Base-by-base conservation (phyloP, 2,888 invertebrate genomes). In the Saturnia japonica region DNA sequence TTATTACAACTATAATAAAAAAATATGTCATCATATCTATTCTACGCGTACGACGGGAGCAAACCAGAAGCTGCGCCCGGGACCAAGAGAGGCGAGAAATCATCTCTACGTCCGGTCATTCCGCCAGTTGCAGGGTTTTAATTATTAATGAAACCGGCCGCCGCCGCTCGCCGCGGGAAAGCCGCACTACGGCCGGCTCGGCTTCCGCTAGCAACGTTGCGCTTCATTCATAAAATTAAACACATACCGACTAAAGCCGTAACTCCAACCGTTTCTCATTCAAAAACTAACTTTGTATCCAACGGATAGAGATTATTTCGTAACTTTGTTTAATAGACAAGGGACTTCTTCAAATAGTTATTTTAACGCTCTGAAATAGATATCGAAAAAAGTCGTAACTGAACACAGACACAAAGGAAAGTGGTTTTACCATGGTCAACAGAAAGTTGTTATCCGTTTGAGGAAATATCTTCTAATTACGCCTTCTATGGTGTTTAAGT, bases 111-210 rank as follows among this genome's bases (percentile, higher is more conserved):
- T 93, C 94, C 94, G 93, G 93, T 82, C 91, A 91, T 91, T 92
- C 91, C 87, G 88, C 87, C 85, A 88, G 88, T 91, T 87, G 91
- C 88, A 82, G 88, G 83, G 87, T 91, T 94, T 93, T 93, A 93
- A 93, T 93, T 93, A 93, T 94, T 93, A 93, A 94, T 93, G 94
- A 93, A 93, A 93, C 93, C 89, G 88, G 84, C 87, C 28, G 57
- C 57, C 43, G 43, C 43, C 54, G 54, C 34, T 34, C 88, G 89
- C 85, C 85, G 86, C 93, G 93, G 93, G 93, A 90, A 93, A 93
- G 94, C 93, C 93, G 89, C 91, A 89, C 91, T 89, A 90, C 91
- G 88, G 85, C 91, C 90, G 89, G 91, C 88, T 86, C 84, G 77
- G 88, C 91, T 93, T 94, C 93, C 94, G 93, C 91, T 92, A 91